Percentiles rank a stretch among this genome's conserved stretches.
phyloP scores from a whole-genome alignment of 2,888 invertebrate genomes.

The Schizotus pectinicornis region DNA sequence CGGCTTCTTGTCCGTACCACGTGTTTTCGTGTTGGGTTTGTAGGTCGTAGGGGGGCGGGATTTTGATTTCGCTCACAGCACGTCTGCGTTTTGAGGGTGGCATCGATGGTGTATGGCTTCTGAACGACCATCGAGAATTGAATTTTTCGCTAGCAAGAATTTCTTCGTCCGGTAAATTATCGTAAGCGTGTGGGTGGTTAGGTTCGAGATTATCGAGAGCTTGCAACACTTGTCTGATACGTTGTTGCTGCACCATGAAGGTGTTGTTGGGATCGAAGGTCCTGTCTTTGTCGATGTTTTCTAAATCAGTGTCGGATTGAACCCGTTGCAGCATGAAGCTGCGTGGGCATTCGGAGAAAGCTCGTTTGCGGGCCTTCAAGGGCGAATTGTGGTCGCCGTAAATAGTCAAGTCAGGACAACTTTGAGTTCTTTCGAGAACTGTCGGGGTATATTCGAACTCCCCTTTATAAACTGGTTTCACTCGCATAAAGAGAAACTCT shows the following conservation, averaged over 20 bases:
- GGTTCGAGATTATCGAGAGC: slow-evolving; percentile 66
- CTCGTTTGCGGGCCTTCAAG: slow-evolving; percentile 61
- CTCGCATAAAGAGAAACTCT: slow-evolving; percentile 81
- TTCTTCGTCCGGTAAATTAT: slow-evolving; percentile 76
- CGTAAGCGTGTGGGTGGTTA: slow-evolving; percentile 62
- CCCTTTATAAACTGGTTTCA: slow-evolving; percentile 77
- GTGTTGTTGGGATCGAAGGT: slow-evolving; percentile 73
- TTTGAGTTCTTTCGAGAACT: slow-evolving; percentile 63
- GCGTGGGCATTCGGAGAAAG: slow-evolving; percentile 68
- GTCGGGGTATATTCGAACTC: slow-evolving; percentile 58
- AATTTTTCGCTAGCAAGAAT: slow-evolving; percentile 73
- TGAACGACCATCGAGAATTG: slow-evolving; percentile 63
- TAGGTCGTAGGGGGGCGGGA: slow-evolving; percentile 53
- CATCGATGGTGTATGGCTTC: slow-evolving; percentile 38
- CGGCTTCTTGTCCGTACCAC: slow-evolving; percentile 72
- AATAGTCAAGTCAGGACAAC: slow-evolving; percentile 77
- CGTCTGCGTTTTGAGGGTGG: slow-evolving; percentile 59
- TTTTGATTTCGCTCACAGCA: slow-evolving; percentile 66
- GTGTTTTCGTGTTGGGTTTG: slow-evolving; percentile 58
- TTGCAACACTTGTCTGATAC: slow-evolving; percentile 78
- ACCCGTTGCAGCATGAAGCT: slow-evolving; percentile 62
- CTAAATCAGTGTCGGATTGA: slow-evolving; percentile 79
- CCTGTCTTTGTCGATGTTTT: slow-evolving; percentile 76
- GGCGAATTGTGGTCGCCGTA: slow-evolving; percentile 59
- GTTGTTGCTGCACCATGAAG: slow-evolving; percentile 75